Conservation (phyloP, 2,888 invertebrate species). For the Ichneumoninae sp. region DNA sequence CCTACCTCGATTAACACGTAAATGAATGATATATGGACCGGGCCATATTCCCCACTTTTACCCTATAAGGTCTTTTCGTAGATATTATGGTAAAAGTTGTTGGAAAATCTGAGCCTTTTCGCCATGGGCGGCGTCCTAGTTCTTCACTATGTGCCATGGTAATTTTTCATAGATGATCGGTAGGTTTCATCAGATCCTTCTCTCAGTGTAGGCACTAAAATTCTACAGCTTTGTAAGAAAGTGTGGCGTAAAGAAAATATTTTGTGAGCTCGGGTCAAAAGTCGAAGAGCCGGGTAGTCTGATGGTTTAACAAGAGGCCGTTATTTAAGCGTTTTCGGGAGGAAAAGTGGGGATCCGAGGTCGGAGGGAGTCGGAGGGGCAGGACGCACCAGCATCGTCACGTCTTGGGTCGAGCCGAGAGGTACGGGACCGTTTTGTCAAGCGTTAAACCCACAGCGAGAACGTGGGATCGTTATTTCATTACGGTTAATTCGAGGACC, state of each 20-base stretch:
- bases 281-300: not conserved
- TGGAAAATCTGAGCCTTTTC: too few relatives aligned
- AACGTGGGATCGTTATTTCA: conserved; percentile 81
- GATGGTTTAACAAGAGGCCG: conserved; percentile 33
- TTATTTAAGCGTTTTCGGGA: conserved; percentile 44
- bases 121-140: too few relatives aligned
- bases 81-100: too few relatives aligned
- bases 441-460: conserved; percentile 74
- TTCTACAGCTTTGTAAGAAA: not conserved
- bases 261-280: not conserved
- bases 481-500: conserved; percentile 81
- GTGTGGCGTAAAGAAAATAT: not conserved
- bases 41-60: too few relatives aligned
- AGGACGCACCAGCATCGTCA: conserved; percentile 45
- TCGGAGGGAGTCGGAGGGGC: conserved; percentile 22
- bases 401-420: conserved; percentile 48
- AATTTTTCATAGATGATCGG: too few relatives aligned
- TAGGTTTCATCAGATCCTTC: too few relatives aligned
- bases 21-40: too few relatives aligned
- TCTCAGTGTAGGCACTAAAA: not conserved
- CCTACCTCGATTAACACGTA: too few relatives aligned
- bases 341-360: not conserved
- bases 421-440: conserved; percentile 74
- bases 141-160: too few relatives aligned
- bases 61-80: too few relatives aligned